Evolutionary conservation across 2,113 vertebrate species (phyloP), one percentile per base, ranked within the genome.

Genomic region (Cygnus atratus): DNA sequence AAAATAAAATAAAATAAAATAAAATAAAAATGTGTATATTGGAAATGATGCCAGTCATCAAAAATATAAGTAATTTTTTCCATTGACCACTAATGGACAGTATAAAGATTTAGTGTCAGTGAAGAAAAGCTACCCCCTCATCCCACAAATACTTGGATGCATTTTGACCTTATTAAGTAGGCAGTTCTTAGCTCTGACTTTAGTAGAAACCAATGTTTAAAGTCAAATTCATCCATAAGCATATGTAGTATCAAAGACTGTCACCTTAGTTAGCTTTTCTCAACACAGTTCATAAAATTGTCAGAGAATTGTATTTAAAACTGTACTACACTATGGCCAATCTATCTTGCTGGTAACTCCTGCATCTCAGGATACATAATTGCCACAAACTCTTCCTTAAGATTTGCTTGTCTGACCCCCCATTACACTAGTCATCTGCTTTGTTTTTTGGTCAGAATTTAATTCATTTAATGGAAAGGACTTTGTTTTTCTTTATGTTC

Each of bases 401-500:
- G 41, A 65, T 72, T 91, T 78, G 18, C 4, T 87, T 91, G 92
- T 65, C 61, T 84, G 48, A 66, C 50, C 11, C 19, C 3, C 6
- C 20, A 13, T 48, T 82, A 13, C 35, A 41, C 66, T 82, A 20
- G 84, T 82, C 68, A 75, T 63, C 22, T 67, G 37, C 24, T 55
- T 81, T 80, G 18, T 37, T 26, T 66, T 73, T 72, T 52, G 57
- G 39, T 28, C 84, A 92, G 61, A 31, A 89, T 4, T 3, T 61
- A 44, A 89, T 62, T 92, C 28, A 48, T 59, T 84, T 71, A 77
- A 74, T 26, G 75, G 74, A 65, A 72, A 22, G 15, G 6, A 72
- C 28, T 91, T 79, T 48, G 29, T 70, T 84, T 87, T 92, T 54
- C 46, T 90, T 75, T 71, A 88, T 81, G 31, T 87, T 95, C 63